Evolutionary conservation across 2,888 invertebrate species (phyloP).

Genomic region (Lasioglossum oenotherae): DNA sequence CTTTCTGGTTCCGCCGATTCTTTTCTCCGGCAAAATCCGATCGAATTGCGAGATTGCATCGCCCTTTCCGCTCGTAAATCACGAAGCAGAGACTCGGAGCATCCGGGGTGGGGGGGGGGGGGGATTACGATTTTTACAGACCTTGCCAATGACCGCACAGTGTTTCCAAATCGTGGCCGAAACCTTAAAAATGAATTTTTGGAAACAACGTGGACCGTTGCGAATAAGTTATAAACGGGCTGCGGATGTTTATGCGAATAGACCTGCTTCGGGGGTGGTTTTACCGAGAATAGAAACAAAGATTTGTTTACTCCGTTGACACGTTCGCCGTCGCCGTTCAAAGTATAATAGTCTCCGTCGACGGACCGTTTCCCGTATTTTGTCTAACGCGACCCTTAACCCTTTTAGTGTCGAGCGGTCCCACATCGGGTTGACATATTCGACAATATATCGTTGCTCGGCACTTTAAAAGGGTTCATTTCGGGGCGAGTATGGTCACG

Average conservation of each 20-base stretch:
- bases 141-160: neutral
- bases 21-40: neutral
- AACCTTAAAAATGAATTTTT: too few relatives aligned
- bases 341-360: neutral
- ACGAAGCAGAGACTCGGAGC: neutral
- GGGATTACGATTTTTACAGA: neutral
- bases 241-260: neutral
- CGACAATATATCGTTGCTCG: too few relatives aligned
- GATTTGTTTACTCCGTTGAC: neutral
- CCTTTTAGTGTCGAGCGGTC: too few relatives aligned
- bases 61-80: neutral
- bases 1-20: conserved; percentile 17
- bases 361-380: neutral
- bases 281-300: conserved; percentile 2
- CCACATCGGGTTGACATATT: too few relatives aligned
- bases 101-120: neutral
- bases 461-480: neutral
- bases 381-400: neutral
- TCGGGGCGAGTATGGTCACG: too few relatives aligned
- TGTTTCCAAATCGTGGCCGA: neutral
- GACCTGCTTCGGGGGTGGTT: neutral
- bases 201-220: neutral
- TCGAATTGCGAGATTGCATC: neutral
- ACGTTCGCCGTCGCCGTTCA: neutral
- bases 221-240: neutral